Conservation (phyloP, 2,113 vertebrate genomes). For the Sylvia atricapilla region DNA sequence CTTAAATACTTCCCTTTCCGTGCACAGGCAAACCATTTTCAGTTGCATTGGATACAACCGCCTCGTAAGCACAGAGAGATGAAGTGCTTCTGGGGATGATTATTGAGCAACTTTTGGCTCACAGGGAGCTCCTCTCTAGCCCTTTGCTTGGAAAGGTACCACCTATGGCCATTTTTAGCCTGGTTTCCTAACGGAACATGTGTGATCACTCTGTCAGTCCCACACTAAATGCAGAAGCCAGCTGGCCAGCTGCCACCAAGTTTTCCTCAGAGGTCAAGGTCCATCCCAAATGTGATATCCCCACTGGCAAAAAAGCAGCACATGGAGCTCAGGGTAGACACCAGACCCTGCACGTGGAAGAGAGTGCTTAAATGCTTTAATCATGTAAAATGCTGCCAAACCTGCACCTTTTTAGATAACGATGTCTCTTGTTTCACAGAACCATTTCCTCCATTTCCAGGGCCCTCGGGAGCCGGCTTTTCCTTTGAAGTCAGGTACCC, state of each 20-base stretch:
- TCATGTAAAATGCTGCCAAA: not conserved
- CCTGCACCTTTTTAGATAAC: not conserved
- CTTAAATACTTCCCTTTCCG: not conserved
- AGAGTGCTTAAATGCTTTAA: not conserved
- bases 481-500: not conserved
- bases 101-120: not conserved
- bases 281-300: not conserved
- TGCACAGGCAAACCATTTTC: not conserved
- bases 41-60: not conserved
- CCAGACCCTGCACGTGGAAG: not conserved
- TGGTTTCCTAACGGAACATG: not conserved
- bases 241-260: not conserved
- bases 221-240: not conserved
- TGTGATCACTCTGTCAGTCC: not conserved
- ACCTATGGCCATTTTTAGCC: not conserved
- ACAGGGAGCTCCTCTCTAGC: not conserved
- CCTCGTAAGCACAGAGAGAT: not conserved
- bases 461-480: fast-evolving
- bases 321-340: not conserved
- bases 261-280: not conserved
- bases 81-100: not conserved
- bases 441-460: not conserved
- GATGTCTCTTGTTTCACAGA: not conserved
- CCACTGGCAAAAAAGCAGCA: not conserved
- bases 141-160: not conserved